Percentiles rank a stretch among this genome's conserved stretches.
phyloP scores from a whole-genome alignment of 2,888 invertebrate genomes.

The Drosophila parthenogenetica region DNA sequence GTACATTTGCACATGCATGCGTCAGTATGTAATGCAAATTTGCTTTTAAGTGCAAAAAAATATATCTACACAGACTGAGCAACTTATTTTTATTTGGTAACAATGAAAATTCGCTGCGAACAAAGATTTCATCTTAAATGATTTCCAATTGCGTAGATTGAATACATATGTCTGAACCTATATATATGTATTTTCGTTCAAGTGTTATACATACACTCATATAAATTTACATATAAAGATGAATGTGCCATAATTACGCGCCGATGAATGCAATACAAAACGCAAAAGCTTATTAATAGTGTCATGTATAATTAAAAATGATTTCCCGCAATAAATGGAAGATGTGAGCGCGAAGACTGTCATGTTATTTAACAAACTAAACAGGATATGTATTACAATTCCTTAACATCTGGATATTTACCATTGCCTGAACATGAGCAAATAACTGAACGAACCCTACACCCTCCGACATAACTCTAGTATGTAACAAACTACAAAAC shows the following conservation, averaged over 20 bases:
- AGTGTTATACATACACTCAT: conserved; percentile 30
- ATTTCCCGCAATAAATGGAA: conserved; percentile 23
- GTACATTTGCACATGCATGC: conserved; percentile 30
- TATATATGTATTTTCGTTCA: conserved; percentile 17
- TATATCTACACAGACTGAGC: conserved; percentile 35
- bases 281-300: conserved; percentile 58
- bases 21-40: conserved; percentile 47
- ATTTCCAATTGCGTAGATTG: conserved; percentile 67
- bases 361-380: conserved; percentile 41
- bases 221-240: conserved; percentile 38
- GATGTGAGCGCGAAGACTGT: conserved; percentile 19
- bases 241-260: conserved; percentile 65
- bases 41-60: conserved; percentile 45
- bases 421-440: conserved; percentile 17
- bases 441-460: conserved; percentile 8
- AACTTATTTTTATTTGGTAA: conserved; percentile 49
- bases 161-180: conserved; percentile 24
- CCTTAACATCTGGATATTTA: conserved; percentile 20
- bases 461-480: conserved; percentile 11
- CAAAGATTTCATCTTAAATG: conserved; percentile 60
- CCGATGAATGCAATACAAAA: conserved; percentile 42
- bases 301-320: conserved; percentile 35
- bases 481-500: conserved; percentile 30
- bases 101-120: conserved; percentile 49
- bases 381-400: conserved; percentile 14